phyloP scores from a whole-genome alignment of 2,797 vertebrate genomes.

The Coregonus sp. region DNA sequence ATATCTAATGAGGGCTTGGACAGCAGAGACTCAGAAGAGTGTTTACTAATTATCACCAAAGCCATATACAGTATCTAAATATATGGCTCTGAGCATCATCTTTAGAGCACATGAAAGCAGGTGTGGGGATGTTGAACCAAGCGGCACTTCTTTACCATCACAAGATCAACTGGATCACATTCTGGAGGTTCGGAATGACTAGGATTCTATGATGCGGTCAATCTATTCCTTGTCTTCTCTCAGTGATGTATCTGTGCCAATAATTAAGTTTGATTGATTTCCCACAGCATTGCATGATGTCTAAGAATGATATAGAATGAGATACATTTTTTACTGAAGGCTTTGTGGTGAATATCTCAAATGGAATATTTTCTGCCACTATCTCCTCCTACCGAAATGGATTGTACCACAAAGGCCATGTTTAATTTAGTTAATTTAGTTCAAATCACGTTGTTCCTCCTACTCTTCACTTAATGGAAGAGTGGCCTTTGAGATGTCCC shows the following conservation, averaged over 20 bases:
- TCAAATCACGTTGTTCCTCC: slow-evolving; percentile 33
- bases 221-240: not conserved
- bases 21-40: not conserved
- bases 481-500: slow-evolving; percentile 62
- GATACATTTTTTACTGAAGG: not conserved
- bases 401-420: not conserved
- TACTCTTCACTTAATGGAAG: slow-evolving; percentile 53
- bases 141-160: not conserved
- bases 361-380: not conserved
- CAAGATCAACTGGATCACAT: not conserved
- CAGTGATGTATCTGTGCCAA: not conserved
- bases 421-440: not conserved
- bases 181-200: not conserved
- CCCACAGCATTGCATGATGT: not conserved
- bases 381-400: not conserved
- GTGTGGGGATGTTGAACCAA: not conserved
- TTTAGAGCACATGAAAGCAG: too few species aligned
- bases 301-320: not conserved
- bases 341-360: not conserved
- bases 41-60: not conserved
- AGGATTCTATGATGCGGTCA: not conserved
- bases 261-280: not conserved
- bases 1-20: not conserved
- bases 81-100: too few species aligned
- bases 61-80: not conserved